phyloP scores from a whole-genome alignment of 2,797 vertebrate genomes.

The Mormyrus hasselquistii region DNA sequence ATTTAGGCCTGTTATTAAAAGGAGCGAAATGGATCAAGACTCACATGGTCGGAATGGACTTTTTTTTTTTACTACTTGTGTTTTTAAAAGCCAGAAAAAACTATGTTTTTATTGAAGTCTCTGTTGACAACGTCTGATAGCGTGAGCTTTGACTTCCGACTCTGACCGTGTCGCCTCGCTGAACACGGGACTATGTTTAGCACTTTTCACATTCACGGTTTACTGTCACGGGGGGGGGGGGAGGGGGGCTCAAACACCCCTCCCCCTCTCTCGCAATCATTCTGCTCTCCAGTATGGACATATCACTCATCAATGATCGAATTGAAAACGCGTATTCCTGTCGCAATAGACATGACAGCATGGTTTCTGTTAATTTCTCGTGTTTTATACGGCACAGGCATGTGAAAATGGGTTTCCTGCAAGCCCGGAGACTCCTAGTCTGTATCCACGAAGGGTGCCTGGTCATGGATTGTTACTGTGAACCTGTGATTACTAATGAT shows the following conservation, averaged over 20 bases:
- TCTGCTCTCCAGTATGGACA: background rate
- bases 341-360: constrained; percentile 37
- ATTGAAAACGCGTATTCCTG: constrained; percentile 23
- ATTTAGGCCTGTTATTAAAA: background rate
- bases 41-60: background rate
- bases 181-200: background rate
- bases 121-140: background rate
- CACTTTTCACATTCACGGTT: background rate
- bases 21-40: background rate
- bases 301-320: constrained; percentile 1
- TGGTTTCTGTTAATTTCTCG: constrained; percentile 38
- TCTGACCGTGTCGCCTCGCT: background rate
- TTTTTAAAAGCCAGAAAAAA: background rate
- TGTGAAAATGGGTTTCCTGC: constrained; percentile 26
- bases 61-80: background rate
- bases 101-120: background rate
- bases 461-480: constrained; percentile 37
- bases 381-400: constrained; percentile 45
- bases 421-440: background rate
- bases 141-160: background rate
- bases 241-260: too few species aligned
- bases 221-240: background rate
- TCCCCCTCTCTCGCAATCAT: background rate
- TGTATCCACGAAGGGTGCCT: constrained; percentile 49
- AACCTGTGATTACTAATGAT: constrained; percentile 37